A percentile compares a stretch with the other conserved stretches of the same genome.
Conservation (phyloP, 2,888 invertebrate genomes). For the Sympetrum striolatum region DNA sequence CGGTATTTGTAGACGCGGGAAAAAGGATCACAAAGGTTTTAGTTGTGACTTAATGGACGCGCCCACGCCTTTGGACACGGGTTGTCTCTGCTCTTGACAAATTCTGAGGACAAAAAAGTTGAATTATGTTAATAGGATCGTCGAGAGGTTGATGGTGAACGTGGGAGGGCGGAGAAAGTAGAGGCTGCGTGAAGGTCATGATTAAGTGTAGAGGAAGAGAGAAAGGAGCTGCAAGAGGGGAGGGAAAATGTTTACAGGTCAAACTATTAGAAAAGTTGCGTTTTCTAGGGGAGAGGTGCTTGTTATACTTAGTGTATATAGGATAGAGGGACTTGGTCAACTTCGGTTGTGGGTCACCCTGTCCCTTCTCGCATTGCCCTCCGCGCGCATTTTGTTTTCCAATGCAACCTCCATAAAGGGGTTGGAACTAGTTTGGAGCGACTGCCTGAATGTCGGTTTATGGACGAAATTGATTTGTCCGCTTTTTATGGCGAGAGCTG, state of each 20-base stretch:
- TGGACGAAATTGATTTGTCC: too few species aligned
- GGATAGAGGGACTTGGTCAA: not conserved
- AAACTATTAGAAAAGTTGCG: not conserved
- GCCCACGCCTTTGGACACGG: too few species aligned
- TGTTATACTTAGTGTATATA: not conserved
- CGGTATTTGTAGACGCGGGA: too few species aligned
- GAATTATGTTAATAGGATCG: not conserved
- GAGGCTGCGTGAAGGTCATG: not conserved
- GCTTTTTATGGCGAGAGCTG: too few species aligned
- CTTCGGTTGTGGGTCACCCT: not conserved
- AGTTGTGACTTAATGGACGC: too few species aligned
- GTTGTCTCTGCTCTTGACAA: not conserved
- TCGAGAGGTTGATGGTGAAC: not conserved
- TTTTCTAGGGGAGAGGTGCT: not conserved
- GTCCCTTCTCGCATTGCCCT: not conserved
- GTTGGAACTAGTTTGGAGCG: too few species aligned
- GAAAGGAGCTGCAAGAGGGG: not conserved
- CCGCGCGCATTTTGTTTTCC: too few species aligned
- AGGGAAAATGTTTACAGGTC: not conserved
- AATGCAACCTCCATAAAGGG: too few species aligned
- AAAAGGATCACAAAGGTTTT: too few species aligned
- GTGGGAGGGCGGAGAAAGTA: not conserved
- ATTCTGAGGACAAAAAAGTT: not conserved
- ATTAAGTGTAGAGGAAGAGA: not conserved
- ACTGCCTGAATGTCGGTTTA: too few species aligned